Base-by-base conservation (phyloP, 2,113 vertebrate species). In the Festucalex cinctus region DNA sequence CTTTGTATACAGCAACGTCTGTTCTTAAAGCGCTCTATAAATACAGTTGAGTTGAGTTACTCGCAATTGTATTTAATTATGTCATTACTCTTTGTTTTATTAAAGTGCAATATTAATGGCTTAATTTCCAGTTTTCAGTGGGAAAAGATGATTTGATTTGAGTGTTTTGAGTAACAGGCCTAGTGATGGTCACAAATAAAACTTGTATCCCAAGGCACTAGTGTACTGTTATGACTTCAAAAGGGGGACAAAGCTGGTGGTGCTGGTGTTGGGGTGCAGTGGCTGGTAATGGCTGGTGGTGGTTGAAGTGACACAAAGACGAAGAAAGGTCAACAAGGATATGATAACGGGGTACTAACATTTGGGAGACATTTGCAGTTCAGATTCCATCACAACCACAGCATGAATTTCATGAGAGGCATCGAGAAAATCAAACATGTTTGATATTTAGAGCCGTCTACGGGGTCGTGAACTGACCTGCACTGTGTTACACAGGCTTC, bases 311-410 rank as follows among this genome's bases (percentile, higher is more conserved):
- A 24, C 35, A 48, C 16, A 66, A 19, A 36, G 35, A 5, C 22
- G 14, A 5, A 5, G 54, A 65, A 53, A 17, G 69, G 63, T 49
- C 36, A 35, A 61, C 63, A 28, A 58, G 36, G 9, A 46, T 56
- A 71, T 63, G 41, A 79, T 70, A 78, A 71, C 54, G 49, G 35
- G 43, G 59, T 44, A 54, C 41, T 63, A 76, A 66, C 80, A 74
- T 78, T 76, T 80, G 28, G 13, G 62, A 76, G 71, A 78, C 81
- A 78, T 83, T 85, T 80, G 69, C 69, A 66, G 66, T 71, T 46
- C 73, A 70, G 65, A 85, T 85, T 69, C 58, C 26, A 73, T 82
- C 77, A 57, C 57, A 71, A 69, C 37, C 61, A 57, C 75, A 65
- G 66, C 70, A 74, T 72, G 73, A 68, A 58, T 63, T 77, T 48